Conservation (phyloP, 1,140 invertebrate genomes). For the Neodiprion fabricii region DNA sequence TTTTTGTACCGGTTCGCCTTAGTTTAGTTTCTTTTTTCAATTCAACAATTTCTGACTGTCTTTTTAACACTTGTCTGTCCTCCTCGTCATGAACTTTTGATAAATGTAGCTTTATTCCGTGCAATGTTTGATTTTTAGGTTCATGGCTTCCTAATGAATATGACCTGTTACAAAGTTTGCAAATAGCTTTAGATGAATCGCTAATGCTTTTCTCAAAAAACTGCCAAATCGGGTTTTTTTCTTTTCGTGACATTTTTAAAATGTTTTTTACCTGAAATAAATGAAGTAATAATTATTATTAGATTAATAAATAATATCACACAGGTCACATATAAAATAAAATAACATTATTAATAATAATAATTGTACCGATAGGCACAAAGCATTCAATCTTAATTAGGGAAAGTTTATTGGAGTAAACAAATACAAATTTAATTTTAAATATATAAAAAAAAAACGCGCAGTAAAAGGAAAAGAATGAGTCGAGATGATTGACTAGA, state of each 20-base stretch:
- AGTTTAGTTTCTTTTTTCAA: not conserved
- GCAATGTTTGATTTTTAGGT: not conserved
- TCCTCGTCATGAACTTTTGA: not conserved
- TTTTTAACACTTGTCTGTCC: not conserved
- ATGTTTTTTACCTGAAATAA: not conserved
- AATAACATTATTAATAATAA: no score
- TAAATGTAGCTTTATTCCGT: not conserved
- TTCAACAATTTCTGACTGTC: not conserved
- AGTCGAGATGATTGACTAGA: no score
- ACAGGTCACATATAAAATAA: no score
- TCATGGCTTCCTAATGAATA: not conserved
- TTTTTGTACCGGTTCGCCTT: not conserved
- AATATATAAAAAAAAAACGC: no score
- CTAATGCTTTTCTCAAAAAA: not conserved
- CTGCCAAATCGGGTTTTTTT: conserved; percentile 3
- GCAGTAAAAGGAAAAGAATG: no score
- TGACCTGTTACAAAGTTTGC: conserved; percentile 5
- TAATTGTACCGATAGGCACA: no score
- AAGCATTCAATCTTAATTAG: no score
- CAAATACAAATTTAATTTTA: no score
- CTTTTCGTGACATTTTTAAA: not conserved
- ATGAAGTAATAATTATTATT: not conserved
- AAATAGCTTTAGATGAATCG: not conserved
- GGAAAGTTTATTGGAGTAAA: no score
- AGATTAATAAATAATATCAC: no score